Conservation (phyloP, 2,797 vertebrate genomes). For the Peromyscus melanophrys region DNA sequence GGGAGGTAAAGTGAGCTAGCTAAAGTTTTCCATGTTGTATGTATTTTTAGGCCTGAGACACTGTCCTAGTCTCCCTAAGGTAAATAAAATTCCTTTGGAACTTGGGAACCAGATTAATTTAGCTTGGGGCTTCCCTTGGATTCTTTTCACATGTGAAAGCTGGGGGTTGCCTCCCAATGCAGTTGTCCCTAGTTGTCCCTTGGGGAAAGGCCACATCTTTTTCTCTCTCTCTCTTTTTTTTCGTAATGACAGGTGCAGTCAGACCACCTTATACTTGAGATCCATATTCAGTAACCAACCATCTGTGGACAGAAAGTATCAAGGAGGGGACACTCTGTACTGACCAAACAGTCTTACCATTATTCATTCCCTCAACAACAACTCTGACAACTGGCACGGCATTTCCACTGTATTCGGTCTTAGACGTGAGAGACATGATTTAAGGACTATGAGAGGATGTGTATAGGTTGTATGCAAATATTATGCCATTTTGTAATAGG, state of each 20-base stretch:
- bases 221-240: neutral
- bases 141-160: neutral
- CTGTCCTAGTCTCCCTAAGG: slow-evolving; percentile 19
- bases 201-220: neutral
- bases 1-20: neutral
- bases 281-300: neutral
- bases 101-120: neutral
- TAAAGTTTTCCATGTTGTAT: neutral
- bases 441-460: neutral
- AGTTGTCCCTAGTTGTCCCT: neutral
- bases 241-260: neutral
- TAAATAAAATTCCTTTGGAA: neutral
- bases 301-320: neutral
- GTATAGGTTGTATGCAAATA: neutral
- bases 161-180: neutral
- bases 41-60: neutral
- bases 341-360: neutral
- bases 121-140: neutral
- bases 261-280: neutral
- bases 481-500: neutral
- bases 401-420: neutral
- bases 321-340: neutral
- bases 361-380: neutral
- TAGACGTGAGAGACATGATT: neutral
- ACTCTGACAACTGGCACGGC: neutral